Base-by-base conservation (phyloP, 2,888 invertebrate species). In the Phymatocera aterrima region DNA sequence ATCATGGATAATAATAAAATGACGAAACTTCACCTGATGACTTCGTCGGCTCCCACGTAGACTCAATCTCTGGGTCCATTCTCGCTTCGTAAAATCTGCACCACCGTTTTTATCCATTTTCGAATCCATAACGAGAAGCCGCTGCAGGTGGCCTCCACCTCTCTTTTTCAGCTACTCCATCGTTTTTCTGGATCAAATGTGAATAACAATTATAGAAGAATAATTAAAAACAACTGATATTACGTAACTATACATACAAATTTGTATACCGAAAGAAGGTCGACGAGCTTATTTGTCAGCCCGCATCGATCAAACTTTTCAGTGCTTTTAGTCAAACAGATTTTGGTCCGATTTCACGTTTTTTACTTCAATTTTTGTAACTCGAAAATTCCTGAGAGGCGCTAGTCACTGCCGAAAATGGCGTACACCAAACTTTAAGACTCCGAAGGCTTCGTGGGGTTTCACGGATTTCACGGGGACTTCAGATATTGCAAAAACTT, bases 11-110 rank as follows among this genome's bases (percentile, higher is more conserved):
- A 65, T 37, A 37, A 64, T 21, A 10, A 1, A 65, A 65, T 18
- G 2, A 28, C 34, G 68, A 24, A n/a, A n/a, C 91, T 91, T 91
- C 86, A 92, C 94, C 89, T 92, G 93, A 83, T 93, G 92, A 79
- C 92, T 93, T 61, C 94, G 93, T 79, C 94, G 93, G 86, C 94
- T 94, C 85, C 94, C 95, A 81, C 95, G 93, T 74, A 95, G 92
- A 82, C 95, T 95, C 82, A 95, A 92, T 82, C 95, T 92, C 91
- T 94, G 94, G 89, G 94, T 94, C 95, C 95, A 95, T 85, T 95
- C 95, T 79, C 94, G 92, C 84, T 94, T 92, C 83, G 94, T 91
- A 79, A 93, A 92, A 85, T 95, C 95, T 79, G 94, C 93, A 83
- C n/a, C n/a, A n/a, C 94, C 95, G 85, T 94, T 92, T 77, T 84